Percentiles rank a stretch among this genome's conserved stretches.
Evolutionary conservation across 2,888 invertebrate species (phyloP).

Genomic region (Tolmerus cingulatus): DNA sequence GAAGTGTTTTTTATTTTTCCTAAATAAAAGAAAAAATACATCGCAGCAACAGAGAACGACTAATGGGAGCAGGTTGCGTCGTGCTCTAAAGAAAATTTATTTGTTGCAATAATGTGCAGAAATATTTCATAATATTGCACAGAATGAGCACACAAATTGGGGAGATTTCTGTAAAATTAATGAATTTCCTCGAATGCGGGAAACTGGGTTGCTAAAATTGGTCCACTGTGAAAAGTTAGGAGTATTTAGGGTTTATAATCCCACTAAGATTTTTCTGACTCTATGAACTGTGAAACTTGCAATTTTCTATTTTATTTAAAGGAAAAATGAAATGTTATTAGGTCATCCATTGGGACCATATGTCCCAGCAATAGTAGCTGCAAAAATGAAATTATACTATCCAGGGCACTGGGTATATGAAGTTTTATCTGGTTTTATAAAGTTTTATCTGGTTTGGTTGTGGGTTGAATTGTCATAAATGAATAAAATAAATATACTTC

Average conservation of each 20-base stretch:
- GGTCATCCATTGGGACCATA: too few species aligned
- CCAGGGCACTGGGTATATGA: too few species aligned
- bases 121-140: conserved; percentile 18
- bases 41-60: not conserved
- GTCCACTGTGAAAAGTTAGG: not conserved
- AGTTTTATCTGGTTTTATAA: too few species aligned
- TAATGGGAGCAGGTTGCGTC: not conserved
- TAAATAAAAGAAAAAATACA: not conserved
- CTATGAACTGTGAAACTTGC: not conserved
- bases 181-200: not conserved
- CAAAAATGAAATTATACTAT: too few species aligned
- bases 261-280: not conserved
- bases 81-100: conserved; percentile 5
- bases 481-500: too few species aligned
- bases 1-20: not conserved
- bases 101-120: conserved; percentile 27
- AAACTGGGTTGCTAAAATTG: not conserved
- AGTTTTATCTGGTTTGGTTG: too few species aligned
- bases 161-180: not conserved
- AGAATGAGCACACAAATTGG: not conserved
- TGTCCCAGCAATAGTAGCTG: too few species aligned
- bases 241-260: not conserved
- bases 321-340: not conserved
- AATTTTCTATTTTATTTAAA: not conserved
- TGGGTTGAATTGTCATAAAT: too few species aligned